Evolutionary conservation across 2,888 invertebrate species (phyloP), one percentile per base, ranked within the genome.

Genomic region (Drosophila colorata): DNA sequence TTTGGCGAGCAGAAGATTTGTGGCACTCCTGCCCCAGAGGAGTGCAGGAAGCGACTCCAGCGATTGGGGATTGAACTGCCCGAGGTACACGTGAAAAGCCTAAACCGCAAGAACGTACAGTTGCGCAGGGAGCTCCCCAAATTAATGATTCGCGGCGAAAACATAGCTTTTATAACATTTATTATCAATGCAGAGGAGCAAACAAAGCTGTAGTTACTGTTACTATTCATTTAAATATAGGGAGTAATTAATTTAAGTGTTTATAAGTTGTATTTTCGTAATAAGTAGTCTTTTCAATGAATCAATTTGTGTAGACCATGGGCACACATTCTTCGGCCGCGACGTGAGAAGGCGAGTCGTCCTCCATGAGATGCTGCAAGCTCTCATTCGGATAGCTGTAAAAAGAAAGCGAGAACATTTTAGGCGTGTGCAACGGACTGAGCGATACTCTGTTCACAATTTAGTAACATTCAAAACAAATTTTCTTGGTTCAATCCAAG

Each of bases 261-360:
- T n/a, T n/a, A n/a, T n/a, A 51, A 31, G 14, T 20, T 63, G 20
- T 52, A 60, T 69, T 67, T 25, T 28, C 35, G 35, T n/a, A 14
- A 7, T 38, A 47, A 33, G 14, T 25, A 52, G 25, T 47, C 14
- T 47, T 41, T 6, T 40, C 8, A 57, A 43, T 66, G 20, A 48
- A 64, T 73, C 69, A 91, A 73, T 87, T 91, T 25, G 88, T 94
- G 93, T 95, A 94, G 81, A 95, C 95, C 80, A 94, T 94, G 79
- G 94, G 95, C 77, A 96, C 94, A 93, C 95, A 95, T 91, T 97
- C 97, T 91, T 97, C 97, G 13, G 95, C 95, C 72, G 95, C 95
- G 70, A 95, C 93, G 89, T 97, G 96, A 90, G 96, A 96, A 0
- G 96, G 96, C 0, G 97, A 96, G 67, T 96, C 89, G 20, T 89